Evolutionary conservation across 2,113 vertebrate genomes (phyloP).

Genomic region (Smithornis capensis): DNA sequence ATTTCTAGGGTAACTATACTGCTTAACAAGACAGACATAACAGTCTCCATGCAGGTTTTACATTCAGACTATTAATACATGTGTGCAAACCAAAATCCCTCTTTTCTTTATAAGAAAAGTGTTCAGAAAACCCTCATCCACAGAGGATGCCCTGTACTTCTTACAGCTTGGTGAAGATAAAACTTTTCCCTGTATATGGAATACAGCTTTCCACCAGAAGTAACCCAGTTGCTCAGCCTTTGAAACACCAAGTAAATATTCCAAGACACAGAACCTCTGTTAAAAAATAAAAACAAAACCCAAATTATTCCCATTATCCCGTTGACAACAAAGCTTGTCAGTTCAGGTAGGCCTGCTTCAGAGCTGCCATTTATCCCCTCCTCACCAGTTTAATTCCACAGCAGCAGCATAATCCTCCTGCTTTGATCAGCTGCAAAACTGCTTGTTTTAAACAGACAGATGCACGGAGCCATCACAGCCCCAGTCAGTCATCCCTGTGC

Average conservation of each 20-base stretch:
- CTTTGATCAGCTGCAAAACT: constrained; percentile 37
- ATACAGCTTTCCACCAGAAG: neutral
- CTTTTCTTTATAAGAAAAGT: neutral
- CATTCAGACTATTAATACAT: neutral
- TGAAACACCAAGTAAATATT: neutral
- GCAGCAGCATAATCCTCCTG: neutral
- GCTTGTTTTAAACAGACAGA: neutral
- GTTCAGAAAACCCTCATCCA: neutral
- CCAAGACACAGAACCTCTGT: neutral
- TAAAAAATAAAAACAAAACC: neutral
- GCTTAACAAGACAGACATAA: neutral
- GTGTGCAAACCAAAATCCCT: neutral
- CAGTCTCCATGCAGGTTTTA: neutral
- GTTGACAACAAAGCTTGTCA: neutral
- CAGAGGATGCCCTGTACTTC: neutral
- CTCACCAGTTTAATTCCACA: neutral
- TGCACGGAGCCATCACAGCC: neutral
- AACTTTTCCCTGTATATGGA: neutral
- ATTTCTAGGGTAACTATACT: neutral
- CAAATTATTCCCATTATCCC: neutral
- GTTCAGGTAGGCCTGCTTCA: constrained; percentile 2
- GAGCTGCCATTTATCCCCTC: neutral
- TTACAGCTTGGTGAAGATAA: neutral
- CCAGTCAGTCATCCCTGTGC: neutral
- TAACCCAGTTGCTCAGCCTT: neutral